phyloP scores from a whole-genome alignment of 2,888 invertebrate genomes.

The Trilocha varians region DNA sequence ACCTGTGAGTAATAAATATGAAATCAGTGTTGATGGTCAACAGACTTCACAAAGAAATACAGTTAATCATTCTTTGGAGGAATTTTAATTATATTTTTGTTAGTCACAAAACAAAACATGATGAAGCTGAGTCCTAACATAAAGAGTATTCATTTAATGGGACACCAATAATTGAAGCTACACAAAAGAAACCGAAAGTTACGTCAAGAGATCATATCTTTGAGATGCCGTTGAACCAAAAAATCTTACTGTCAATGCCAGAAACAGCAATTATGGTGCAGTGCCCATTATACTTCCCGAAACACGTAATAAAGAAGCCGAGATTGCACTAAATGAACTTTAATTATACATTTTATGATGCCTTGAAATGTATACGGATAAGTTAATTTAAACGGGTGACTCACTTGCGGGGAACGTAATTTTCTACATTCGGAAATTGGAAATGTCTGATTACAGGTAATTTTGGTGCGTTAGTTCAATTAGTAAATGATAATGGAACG shows the following conservation, averaged over 20 bases:
- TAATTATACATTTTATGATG: slow-evolving; percentile 4
- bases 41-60: no score
- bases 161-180: no score
- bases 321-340: slow-evolving; percentile 5
- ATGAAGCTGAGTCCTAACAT: no score
- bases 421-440: not conserved
- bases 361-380: not conserved
- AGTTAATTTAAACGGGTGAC: slow-evolving; percentile 15
- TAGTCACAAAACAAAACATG: no score
- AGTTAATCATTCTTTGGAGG: no score
- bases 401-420: slow-evolving; percentile 10
- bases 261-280: not conserved
- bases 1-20: no score
- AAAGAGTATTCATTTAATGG: no score
- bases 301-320: slow-evolving; percentile 4
- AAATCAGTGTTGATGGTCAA: no score
- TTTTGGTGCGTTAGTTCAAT: not conserved
- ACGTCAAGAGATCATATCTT: no score
- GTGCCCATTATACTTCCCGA: not conserved
- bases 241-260: not conserved
- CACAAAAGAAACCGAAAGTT: no score
- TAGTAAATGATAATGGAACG: not conserved
- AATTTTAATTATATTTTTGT: no score
- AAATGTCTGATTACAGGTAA: not conserved
- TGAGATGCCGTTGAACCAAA: no score